phyloP scores from a whole-genome alignment of 2,113 vertebrate species.

The Notarius lentiginosus region DNA sequence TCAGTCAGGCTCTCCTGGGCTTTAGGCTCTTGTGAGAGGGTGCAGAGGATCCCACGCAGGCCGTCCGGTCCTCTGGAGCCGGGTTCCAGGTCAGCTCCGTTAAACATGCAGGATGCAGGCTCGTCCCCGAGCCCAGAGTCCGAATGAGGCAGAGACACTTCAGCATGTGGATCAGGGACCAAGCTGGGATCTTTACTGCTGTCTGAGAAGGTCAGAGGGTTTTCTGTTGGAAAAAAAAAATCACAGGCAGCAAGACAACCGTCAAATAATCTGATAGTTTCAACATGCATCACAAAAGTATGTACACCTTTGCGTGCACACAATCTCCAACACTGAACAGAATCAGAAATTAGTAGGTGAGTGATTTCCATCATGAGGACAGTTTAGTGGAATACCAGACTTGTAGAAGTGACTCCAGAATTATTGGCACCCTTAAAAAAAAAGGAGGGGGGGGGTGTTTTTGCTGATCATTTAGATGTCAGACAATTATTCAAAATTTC shows the following conservation, averaged over 20 bases:
- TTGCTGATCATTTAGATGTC: neutral
- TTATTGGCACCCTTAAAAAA: too few species aligned
- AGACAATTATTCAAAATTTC: neutral
- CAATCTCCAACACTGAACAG: neutral
- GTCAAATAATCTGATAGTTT: neutral
- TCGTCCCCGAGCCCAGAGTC: slow-evolving; percentile 90
- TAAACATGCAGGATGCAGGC: slow-evolving; percentile 79
- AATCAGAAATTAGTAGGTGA: neutral
- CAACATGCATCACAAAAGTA: neutral
- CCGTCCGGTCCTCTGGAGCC: slow-evolving; percentile 71
- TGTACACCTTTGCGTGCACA: neutral
- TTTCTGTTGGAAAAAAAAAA: slow-evolving; percentile 71
- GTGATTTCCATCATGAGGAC: neutral
- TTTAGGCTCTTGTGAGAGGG: slow-evolving; percentile 85
- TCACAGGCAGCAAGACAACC: neutral
- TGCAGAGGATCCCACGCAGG: slow-evolving; percentile 83
- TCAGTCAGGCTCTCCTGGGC: slow-evolving; percentile 84
- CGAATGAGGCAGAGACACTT: slow-evolving; percentile 81
- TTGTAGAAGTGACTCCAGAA: neutral
- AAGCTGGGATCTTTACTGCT: slow-evolving; percentile 74
- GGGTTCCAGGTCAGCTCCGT: slow-evolving; percentile 82
- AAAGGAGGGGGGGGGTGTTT: too few species aligned
- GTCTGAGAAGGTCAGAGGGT: slow-evolving; percentile 76
- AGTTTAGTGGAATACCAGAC: neutral
- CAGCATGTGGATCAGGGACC: slow-evolving; percentile 75